A percentile compares a stretch with the other conserved stretches of the same genome.
These are phyloP conservation scores for Alethe castanea DNA, from an alignment of 2,113 vertebrate species.

Conservation along the genomic window DNA sequence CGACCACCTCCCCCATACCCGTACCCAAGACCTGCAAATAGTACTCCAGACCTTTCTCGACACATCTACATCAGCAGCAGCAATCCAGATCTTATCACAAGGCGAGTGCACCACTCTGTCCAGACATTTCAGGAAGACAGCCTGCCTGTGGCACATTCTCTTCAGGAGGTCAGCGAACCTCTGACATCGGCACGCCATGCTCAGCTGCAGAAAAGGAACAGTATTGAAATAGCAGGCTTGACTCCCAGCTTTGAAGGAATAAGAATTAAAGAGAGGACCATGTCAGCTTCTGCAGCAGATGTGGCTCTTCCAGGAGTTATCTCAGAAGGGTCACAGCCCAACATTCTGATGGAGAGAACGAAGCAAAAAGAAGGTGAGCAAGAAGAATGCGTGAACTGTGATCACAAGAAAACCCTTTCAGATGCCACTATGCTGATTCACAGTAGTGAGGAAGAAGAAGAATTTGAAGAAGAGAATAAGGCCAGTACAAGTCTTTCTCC, in stretches of 20 bases:
- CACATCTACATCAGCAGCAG: slow-evolving; percentile 94
- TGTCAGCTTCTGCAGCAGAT: slow-evolving; percentile 83
- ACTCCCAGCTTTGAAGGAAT: slow-evolving; percentile 85
- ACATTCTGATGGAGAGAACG: slow-evolving; percentile 75
- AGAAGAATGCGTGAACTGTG: slow-evolving; percentile 75
- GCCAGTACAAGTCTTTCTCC: slow-evolving; percentile 68
- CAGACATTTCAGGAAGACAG: slow-evolving; percentile 99
- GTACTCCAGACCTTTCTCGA: slow-evolving; percentile 93
- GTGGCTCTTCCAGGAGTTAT: slow-evolving; percentile 65
- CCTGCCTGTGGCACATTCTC: slow-evolving; percentile 92
- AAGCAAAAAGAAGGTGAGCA: slow-evolving; percentile 75
- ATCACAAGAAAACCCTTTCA: slow-evolving; percentile 92
- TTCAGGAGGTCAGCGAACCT: slow-evolving; percentile 95
- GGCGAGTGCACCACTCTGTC: slow-evolving; percentile 94
- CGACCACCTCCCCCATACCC: slow-evolving; percentile 92
- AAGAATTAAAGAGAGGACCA: slow-evolving; percentile 86
- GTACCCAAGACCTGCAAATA: slow-evolving; percentile 90
- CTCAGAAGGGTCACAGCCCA: slow-evolving; percentile 79
- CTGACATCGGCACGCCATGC: slow-evolving; percentile 77
- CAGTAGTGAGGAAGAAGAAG: slow-evolving; percentile 95
- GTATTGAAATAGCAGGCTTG: slow-evolving; percentile 90
- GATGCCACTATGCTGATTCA: slow-evolving; percentile 98
- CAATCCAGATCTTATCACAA: slow-evolving; percentile 92
- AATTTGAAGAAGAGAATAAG: slow-evolving; percentile 80
- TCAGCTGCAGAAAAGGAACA: slow-evolving; percentile 89